phyloP scores from a whole-genome alignment of 1,140 invertebrate genomes.

The Hormaphis cornu region DNA sequence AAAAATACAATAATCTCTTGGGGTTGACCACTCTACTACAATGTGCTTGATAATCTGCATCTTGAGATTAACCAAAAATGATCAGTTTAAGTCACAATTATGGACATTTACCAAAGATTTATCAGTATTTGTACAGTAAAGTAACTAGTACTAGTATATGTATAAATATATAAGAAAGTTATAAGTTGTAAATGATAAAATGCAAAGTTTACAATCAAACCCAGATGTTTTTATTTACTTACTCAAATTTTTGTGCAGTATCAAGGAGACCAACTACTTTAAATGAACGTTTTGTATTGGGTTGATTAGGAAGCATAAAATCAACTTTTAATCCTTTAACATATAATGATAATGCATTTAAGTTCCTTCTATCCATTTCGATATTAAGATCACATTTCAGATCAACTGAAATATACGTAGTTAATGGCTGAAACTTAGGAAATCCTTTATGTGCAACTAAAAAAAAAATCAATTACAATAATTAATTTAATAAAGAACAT shows the following conservation, averaged over 20 bases:
- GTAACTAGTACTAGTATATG: too few relatives aligned
- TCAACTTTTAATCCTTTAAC: constrained; percentile 42
- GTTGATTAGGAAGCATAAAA: constrained; percentile 45
- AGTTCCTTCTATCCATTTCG: background rate
- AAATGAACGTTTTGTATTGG: constrained; percentile 44
- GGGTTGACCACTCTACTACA: too few relatives aligned
- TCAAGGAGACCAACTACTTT: constrained; percentile 46
- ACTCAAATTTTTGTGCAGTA: background rate
- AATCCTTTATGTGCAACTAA: constrained; percentile 60
- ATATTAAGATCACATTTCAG: background rate
- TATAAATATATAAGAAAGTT: too few relatives aligned
- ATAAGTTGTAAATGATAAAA: too few relatives aligned
- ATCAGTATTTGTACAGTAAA: too few relatives aligned
- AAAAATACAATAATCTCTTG: too few relatives aligned
- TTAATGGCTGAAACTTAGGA: constrained; percentile 41
- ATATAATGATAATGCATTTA: constrained; percentile 22
- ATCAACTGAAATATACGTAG: background rate
- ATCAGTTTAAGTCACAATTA: too few relatives aligned
- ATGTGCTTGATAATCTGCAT: too few relatives aligned
- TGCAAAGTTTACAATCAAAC: background rate
- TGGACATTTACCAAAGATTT: too few relatives aligned
- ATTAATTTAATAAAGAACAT: background rate
- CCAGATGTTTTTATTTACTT: background rate
- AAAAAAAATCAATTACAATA: constrained; percentile 34
- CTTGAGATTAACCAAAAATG: too few relatives aligned